phyloP scores from a whole-genome alignment of 2,888 invertebrate species.

The Drosophila paracracens region DNA sequence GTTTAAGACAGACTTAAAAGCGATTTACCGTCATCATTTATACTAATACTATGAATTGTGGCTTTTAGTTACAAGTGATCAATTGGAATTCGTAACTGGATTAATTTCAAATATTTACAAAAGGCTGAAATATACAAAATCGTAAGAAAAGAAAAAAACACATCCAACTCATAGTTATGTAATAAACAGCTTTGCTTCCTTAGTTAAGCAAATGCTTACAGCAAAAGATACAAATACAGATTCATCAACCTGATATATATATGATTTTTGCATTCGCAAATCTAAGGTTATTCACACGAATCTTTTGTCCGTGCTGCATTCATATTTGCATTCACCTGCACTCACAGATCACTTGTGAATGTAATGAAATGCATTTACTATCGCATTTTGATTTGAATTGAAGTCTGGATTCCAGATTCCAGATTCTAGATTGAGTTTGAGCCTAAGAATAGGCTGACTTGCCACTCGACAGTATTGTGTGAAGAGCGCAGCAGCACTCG shows the following conservation, averaged over 20 bases:
- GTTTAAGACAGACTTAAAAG: neutral
- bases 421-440: slow-evolving; percentile 8
- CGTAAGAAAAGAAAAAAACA: neutral
- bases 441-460: slow-evolving; percentile 3
- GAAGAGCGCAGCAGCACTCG: slow-evolving; percentile 20
- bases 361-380: slow-evolving; percentile 24
- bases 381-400: slow-evolving; percentile 34
- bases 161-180: neutral
- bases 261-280: neutral
- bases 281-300: slow-evolving; percentile 44
- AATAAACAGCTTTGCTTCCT: neutral
- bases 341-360: slow-evolving; percentile 25
- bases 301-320: slow-evolving; percentile 20
- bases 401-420: slow-evolving; percentile 11
- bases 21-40: neutral
- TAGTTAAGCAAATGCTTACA: neutral
- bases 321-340: slow-evolving; percentile 28
- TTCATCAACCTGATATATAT: neutral
- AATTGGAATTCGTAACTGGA: neutral
- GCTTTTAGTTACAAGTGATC: neutral
- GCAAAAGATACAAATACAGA: neutral
- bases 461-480: slow-evolving; percentile 36
- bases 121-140: neutral
- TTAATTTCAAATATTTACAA: too few species aligned
- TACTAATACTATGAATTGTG: neutral